Conservation (phyloP, 2,888 invertebrate species). For the Drosophila eohydei region DNA sequence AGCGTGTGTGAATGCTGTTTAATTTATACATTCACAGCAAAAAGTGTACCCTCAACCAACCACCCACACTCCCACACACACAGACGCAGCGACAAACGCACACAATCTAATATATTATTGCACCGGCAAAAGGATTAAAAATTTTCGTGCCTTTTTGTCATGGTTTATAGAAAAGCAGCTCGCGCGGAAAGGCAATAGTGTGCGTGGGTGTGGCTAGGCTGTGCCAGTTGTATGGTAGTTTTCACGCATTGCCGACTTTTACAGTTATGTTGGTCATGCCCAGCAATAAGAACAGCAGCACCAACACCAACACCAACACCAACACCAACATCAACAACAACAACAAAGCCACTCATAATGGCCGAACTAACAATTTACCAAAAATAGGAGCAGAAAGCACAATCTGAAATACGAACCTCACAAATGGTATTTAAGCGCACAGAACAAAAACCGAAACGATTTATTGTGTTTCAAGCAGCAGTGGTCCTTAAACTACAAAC, state of each 20-base stretch:
- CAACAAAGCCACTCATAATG: conserved; percentile 43
- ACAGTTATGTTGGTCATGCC: conserved; percentile 56
- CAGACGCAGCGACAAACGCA: not conserved
- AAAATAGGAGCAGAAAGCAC: conserved; percentile 26
- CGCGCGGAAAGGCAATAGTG: conserved; percentile 36
- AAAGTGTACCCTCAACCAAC: conserved; percentile 28
- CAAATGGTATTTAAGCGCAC: not conserved
- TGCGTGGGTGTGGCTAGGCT: conserved; percentile 26
- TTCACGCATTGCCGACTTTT: conserved; percentile 74
- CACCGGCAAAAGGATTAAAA: conserved; percentile 75
- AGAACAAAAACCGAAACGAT: not conserved
- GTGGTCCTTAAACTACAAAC: not conserved
- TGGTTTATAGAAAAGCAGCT: conserved; percentile 42
- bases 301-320: conserved; percentile 11
- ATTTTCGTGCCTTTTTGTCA: conserved; percentile 62
- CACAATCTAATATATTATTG: conserved; percentile 68
- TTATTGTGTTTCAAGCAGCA: conserved; percentile 10
- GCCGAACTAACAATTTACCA: conserved; percentile 39
- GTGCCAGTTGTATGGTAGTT: conserved; percentile 59
- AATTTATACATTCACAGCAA: conserved; percentile 66
- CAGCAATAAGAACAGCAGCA: conserved; percentile 55
- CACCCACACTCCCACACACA: not conserved
- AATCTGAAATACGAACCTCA: conserved; percentile 4
- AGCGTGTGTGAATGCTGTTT: conserved; percentile 59
- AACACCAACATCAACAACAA: conserved; percentile 25